Conservation (phyloP, 2,888 invertebrate species). For the Punctoribates punctum region DNA sequence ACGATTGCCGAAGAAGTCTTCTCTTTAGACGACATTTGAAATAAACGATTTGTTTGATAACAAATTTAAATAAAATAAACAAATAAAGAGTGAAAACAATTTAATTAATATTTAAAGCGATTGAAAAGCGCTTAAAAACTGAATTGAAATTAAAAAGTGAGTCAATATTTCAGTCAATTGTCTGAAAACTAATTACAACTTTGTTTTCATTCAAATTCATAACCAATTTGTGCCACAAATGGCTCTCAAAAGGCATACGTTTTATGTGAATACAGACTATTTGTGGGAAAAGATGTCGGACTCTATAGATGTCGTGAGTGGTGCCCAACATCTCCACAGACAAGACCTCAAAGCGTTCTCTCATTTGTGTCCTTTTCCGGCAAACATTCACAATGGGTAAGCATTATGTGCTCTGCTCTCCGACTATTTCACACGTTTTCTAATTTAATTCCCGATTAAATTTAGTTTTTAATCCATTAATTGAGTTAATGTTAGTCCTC, state of each 20-base stretch:
- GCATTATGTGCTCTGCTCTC: background rate
- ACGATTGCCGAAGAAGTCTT: conserved; percentile 14
- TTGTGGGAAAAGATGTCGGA: background rate
- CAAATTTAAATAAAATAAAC: background rate
- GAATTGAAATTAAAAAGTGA: background rate
- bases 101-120: background rate
- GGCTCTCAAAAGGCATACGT: background rate
- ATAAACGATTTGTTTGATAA: background rate
- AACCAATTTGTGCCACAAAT: background rate
- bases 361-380: conserved; percentile 38
- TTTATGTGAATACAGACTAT: background rate
- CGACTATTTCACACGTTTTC: too few relatives aligned
- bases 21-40: conserved; percentile 12
- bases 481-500: background rate
- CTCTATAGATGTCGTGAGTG: background rate
- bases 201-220: background rate
- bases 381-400: conserved; percentile 33
- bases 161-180: background rate
- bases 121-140: conserved; percentile 14
- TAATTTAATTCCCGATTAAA: background rate
- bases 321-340: background rate
- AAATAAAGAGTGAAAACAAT: background rate
- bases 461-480: background rate
- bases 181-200: background rate
- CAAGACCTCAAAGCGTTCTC: background rate